A percentile compares a stretch with the other conserved stretches of the same genome.
Conservation (phyloP, 2,797 vertebrate genomes). For the Lacerta bilineata region DNA sequence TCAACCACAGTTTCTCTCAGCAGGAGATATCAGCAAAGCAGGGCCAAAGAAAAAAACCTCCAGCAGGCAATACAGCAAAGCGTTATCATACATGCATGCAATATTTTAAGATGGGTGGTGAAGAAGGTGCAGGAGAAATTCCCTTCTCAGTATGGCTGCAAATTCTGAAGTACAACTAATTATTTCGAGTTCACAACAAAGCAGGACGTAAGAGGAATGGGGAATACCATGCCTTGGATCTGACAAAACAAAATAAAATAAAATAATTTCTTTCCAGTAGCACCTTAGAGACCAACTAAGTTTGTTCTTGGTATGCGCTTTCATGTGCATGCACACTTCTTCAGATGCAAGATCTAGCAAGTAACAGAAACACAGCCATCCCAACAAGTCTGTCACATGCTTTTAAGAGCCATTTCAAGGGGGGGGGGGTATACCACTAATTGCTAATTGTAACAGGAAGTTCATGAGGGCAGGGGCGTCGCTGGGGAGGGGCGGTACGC, state of each 20-base stretch:
- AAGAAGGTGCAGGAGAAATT: neutral
- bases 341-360: too few species aligned
- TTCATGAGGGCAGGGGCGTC: too few species aligned
- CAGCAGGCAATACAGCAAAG: accelerated
- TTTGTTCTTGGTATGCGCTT: too few species aligned
- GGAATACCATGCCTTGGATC: neutral
- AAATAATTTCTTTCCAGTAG: too few species aligned
- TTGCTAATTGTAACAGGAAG: neutral
- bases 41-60: slow-evolving; percentile 24
- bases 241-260: neutral
- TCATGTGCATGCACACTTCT: too few species aligned
- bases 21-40: slow-evolving; percentile 19
- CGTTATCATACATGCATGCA: slow-evolving; percentile 21
- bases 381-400: neutral
- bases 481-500: too few species aligned
- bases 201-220: neutral
- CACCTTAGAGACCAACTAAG: too few species aligned
- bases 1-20: neutral
- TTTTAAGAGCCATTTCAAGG: neutral
- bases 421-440: neutral
- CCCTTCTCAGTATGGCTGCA: neutral
- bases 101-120: slow-evolving; percentile 39
- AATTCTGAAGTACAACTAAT: slow-evolving; percentile 3
- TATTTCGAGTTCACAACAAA: slow-evolving; percentile 37
- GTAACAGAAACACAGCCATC: too few species aligned